phyloP scores from a whole-genome alignment of 2,888 invertebrate species.

The Leptopilina drosophilae region DNA sequence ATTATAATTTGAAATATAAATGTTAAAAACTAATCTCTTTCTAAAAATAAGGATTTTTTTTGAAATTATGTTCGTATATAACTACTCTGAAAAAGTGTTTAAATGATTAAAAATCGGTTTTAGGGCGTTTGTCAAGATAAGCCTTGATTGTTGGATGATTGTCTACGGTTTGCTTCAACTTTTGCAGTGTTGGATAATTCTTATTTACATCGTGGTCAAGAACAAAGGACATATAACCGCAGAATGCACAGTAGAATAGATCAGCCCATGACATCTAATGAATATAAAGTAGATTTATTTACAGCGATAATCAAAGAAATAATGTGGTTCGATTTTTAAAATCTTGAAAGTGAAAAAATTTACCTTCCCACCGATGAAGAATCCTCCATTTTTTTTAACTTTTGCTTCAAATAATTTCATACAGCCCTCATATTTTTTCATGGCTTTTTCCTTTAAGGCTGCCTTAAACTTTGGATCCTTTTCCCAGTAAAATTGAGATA shows the following conservation, averaged over 20 bases:
- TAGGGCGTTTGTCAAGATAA: constrained; percentile 72
- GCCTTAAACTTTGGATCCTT: constrained; percentile 62
- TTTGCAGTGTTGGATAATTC: constrained; percentile 76
- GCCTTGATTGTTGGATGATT: constrained; percentile 75
- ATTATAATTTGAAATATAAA: too few relatives aligned
- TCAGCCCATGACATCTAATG: constrained; percentile 78
- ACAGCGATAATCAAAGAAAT: too few relatives aligned
- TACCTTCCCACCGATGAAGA: constrained; percentile 71
- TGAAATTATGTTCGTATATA: background rate
- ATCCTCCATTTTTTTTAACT: constrained; percentile 70
- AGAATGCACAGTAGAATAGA: constrained; percentile 73
- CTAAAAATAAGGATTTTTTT: background rate
- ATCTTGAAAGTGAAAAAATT: constrained; percentile 2
- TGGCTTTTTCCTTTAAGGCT: constrained; percentile 64
- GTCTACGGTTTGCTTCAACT: constrained; percentile 73
- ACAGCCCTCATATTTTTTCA: constrained; percentile 58
- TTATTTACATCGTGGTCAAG: constrained; percentile 69
- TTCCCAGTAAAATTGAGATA: constrained; percentile 65
- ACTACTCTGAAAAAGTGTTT: background rate
- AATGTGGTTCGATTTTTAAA: background rate
- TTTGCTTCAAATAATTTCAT: constrained; percentile 67
- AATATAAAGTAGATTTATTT: too few relatives aligned
- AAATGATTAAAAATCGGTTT: constrained; percentile 55
- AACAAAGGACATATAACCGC: constrained; percentile 69
- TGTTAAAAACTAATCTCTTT: too few relatives aligned